Conservation (phyloP, 2,113 vertebrate genomes). For the Bos taurus region DNA sequence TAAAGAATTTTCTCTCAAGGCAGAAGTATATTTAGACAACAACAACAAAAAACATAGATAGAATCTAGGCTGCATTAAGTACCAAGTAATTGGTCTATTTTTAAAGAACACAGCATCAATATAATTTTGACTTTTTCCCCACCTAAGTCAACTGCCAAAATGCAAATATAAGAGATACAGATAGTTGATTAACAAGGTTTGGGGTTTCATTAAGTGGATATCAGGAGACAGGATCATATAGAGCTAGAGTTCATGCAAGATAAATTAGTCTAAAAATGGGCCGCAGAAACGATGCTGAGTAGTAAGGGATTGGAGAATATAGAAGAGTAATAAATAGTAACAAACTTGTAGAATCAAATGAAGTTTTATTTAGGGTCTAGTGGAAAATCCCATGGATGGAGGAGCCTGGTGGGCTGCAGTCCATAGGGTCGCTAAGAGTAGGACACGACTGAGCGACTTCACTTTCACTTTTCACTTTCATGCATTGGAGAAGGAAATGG, state of each 20-base stretch:
- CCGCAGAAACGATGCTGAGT: not conserved
- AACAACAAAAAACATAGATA: not conserved
- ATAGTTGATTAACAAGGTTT: not conserved
- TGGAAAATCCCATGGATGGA: too few species aligned
- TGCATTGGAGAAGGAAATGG: too few species aligned
- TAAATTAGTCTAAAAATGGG: not conserved
- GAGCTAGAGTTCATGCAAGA: not conserved
- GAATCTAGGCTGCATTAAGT: not conserved
- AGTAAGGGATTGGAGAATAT: not conserved
- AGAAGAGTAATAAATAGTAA: not conserved
- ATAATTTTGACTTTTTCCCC: not conserved
- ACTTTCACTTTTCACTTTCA: too few species aligned
- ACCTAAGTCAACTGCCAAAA: not conserved
- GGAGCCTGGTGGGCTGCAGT: too few species aligned
- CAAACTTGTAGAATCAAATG: not conserved
- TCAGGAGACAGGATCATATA: not conserved
- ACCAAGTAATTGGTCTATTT: not conserved
- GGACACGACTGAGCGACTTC: fast-evolving
- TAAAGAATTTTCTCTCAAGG: not conserved
- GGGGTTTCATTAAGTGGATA: not conserved
- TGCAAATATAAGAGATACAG: not conserved
- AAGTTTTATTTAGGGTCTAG: not conserved
- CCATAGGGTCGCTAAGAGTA: too few species aligned
- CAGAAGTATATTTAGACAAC: not conserved
- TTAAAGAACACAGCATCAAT: not conserved